Percentiles rank a stretch among this genome's conserved stretches.
Conservation (phyloP, 2,888 invertebrate species). For the Drosophila recens region DNA sequence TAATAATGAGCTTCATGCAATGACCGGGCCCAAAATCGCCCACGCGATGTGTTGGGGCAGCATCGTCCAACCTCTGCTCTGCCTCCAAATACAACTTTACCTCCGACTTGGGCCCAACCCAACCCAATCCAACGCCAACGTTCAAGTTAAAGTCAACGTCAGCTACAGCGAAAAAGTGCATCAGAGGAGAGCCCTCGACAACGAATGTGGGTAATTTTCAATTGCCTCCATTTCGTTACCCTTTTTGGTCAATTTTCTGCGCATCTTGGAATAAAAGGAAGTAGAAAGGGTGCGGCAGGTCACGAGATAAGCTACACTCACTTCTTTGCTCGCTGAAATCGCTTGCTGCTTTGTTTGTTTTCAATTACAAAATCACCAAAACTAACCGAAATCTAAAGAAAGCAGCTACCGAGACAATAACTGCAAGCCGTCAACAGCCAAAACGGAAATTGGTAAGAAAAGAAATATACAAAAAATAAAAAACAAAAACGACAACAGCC, state of each 20-base stretch:
- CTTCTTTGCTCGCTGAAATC: constrained; percentile 9
- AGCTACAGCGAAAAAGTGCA: constrained; percentile 24
- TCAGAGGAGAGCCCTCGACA: constrained; percentile 17
- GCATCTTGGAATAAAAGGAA: constrained; percentile 34
- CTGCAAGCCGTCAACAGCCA: constrained; percentile 46
- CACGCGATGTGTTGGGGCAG: constrained; percentile 56
- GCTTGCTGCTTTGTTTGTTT: constrained; percentile 33
- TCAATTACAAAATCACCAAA: constrained; percentile 69
- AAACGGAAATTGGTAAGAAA: constrained; percentile 77
- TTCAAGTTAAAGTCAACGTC: constrained; percentile 6
- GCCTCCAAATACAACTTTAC: constrained; percentile 19
- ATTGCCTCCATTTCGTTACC: constrained; percentile 66
- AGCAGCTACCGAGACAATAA: constrained; percentile 38
- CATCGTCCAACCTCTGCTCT: constrained; percentile 44
- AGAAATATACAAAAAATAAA: constrained; percentile 48
- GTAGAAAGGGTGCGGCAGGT: constrained; percentile 25
- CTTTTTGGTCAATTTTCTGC: constrained; percentile 49
- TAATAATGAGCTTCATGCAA: constrained; percentile 63
- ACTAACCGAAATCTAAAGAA: constrained; percentile 52
- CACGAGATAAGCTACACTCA: constrained; percentile 38
- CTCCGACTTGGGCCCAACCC: constrained; percentile 14
- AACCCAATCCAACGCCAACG: constrained; percentile 19
- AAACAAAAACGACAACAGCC: constrained; percentile 35
- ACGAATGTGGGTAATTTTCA: constrained; percentile 62
- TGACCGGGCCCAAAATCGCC: constrained; percentile 67